Percentiles rank a stretch among this genome's conserved stretches.
These are phyloP conservation scores for Morus bassanus DNA, from an alignment of 2,797 vertebrate species.

Conservation along the genomic window DNA sequence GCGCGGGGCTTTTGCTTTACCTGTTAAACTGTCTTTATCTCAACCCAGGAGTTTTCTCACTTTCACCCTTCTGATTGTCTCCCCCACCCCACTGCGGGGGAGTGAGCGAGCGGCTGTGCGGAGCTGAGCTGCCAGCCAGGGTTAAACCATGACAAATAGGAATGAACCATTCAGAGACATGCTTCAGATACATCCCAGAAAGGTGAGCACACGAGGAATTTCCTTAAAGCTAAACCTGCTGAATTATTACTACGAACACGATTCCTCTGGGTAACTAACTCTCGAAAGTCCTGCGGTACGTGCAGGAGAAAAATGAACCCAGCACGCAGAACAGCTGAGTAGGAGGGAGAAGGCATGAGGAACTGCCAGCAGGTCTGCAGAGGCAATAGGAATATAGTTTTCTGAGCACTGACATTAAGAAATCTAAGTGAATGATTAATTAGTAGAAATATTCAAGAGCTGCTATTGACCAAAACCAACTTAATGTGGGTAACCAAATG, in stretches of 20 bases:
- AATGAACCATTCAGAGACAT: background rate
- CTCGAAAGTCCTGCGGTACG: background rate
- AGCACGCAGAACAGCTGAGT: background rate
- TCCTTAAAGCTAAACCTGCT: background rate
- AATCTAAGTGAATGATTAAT: background rate
- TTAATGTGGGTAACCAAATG: background rate
- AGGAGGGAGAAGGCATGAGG: background rate
- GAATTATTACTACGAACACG: accelerated
- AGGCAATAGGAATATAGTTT: background rate
- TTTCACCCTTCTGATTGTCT: no score
- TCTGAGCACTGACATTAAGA: background rate
- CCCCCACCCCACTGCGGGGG: no score
- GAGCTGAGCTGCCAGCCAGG: no score
- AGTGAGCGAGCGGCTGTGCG: no score
- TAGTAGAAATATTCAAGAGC: background rate
- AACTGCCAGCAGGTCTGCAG: background rate
- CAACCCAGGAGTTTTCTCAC: no score
- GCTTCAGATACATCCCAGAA: background rate
- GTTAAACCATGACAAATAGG: background rate
- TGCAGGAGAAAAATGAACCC: accelerated
- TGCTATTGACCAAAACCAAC: background rate
- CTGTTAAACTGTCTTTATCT: no score
- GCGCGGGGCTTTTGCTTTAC: no score
- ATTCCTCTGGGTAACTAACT: background rate
- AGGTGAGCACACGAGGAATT: accelerated